Base-by-base conservation (phyloP, 2,113 vertebrate species). In the Otus sunia region DNA sequence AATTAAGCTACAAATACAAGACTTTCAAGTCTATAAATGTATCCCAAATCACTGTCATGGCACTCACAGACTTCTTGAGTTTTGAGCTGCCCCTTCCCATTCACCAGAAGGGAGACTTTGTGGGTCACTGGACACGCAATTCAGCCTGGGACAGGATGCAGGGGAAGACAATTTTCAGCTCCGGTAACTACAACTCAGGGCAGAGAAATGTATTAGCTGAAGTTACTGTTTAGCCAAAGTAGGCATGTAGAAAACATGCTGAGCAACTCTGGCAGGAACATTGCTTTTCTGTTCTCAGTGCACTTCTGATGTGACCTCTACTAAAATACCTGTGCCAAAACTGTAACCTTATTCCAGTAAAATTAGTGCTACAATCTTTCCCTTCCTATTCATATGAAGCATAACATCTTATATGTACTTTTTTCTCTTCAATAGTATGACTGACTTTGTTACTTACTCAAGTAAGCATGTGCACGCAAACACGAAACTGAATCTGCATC, bases 71-170 rank as follows among this genome's bases (percentile, higher is more conserved):
- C n/a, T 45, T 73, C 43, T 11, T 87, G 77, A 77, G 47, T 96
- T 94, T 53, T 78, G 37, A 93, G 56, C 52, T 47, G 37, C 37
- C 56, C 80, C 22, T 71, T 85, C 29, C 63, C 56, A 77, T 63
- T 84, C 52, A 94, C 22, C 55, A 66, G 18, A 71, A 37, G 21
- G 18, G 36, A 91, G 36, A 66, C n/a, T 30, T 45, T 0, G 2
- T 27, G 84, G 32, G 69, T 71, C 13, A 1, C 26, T 0, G 0
- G 37, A 89, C 60, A 81, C 0, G 0, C 25, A 39, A 80, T 77
- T 93, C 92, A 92, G 52, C 37, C 47, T 67, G 72, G 80, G 84
- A 91, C 2, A 3, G 22, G 45, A 77, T 64, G 39, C 23, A 5
- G 2, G 5, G 16, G 10, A 80, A 67, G 27, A 73, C 10, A 62